A percentile compares a stretch with the other conserved stretches of the same genome.
phyloP scores from a whole-genome alignment of 2,113 vertebrate genomes.

The Urocolius indicus region DNA sequence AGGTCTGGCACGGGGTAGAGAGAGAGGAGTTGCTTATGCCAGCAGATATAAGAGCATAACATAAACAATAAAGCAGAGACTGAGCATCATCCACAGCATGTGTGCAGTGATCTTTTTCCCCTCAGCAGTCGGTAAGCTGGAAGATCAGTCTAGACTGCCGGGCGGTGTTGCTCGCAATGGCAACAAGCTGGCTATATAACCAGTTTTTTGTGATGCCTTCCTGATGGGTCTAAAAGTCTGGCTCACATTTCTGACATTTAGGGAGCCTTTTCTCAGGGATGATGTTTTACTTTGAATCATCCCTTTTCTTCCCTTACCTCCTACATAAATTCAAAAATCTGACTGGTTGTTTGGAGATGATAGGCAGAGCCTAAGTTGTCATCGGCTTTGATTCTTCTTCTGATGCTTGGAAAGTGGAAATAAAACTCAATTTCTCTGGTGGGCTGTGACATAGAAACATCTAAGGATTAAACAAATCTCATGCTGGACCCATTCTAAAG shows the following conservation, averaged over 20 bases:
- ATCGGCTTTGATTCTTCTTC: background rate
- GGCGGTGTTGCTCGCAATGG: no score
- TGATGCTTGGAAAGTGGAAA: background rate
- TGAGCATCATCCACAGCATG: no score
- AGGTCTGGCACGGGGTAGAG: no score
- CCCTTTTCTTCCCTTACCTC: background rate
- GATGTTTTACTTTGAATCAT: background rate
- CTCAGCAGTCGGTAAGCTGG: no score
- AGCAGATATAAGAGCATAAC: no score
- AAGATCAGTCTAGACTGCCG: no score
- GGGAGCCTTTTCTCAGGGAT: background rate
- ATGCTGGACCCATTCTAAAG: background rate
- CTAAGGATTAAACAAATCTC: background rate
- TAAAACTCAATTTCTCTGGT: background rate
- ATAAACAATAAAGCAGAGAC: no score
- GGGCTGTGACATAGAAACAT: background rate
- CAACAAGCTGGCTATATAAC: background rate
- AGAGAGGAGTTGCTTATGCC: no score
- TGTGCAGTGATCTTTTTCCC: no score
- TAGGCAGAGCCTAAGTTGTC: background rate
- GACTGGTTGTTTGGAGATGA: background rate
- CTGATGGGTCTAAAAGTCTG: background rate
- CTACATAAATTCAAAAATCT: background rate
- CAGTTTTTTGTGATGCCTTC: background rate
- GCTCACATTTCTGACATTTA: background rate